Percentiles rank a stretch among this genome's conserved stretches.
Evolutionary conservation across 2,797 vertebrate genomes (phyloP).

Genomic region (Cryptoblepharus egeriae): DNA sequence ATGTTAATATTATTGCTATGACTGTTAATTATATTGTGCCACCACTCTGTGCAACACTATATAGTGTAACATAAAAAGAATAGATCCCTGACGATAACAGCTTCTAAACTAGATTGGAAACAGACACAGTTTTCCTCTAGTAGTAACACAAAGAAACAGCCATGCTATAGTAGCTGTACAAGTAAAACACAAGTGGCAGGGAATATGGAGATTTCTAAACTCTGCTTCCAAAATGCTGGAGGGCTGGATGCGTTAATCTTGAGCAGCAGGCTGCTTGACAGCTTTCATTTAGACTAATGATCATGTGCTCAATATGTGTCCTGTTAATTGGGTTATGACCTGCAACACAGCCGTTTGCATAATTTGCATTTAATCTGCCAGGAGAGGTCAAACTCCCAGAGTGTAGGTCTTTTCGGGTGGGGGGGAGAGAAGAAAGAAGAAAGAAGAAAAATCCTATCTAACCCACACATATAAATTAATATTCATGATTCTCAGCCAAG

Average conservation of each 20-base stretch:
- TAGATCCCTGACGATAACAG: not conserved
- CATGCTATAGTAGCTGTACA: not conserved
- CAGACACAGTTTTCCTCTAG: not conserved
- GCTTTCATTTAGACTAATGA: slow-evolving; percentile 62
- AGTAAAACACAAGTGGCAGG: not conserved
- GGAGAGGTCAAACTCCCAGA: slow-evolving; percentile 64
- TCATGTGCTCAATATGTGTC: slow-evolving; percentile 54
- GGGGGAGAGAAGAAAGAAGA: not conserved
- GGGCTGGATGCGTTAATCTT: not conserved
- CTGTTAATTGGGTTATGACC: slow-evolving; percentile 70
- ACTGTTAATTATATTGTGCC: not conserved
- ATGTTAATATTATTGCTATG: not conserved
- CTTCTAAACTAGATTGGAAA: not conserved
- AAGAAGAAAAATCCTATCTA: slow-evolving; percentile 39
- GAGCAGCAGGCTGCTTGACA: slow-evolving; percentile 20
- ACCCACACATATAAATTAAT: slow-evolving; percentile 40
- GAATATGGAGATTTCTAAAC: not conserved
- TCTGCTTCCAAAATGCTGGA: not conserved
- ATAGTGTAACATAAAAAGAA: too few species aligned
- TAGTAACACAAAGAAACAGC: not conserved
- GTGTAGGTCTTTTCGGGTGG: slow-evolving; percentile 39
- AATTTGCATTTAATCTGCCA: slow-evolving; percentile 74
- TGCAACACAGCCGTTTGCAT: slow-evolving; percentile 64
- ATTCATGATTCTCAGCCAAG: too few species aligned
- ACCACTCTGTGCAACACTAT: not conserved